Evolutionary conservation across 1,140 invertebrate species (phyloP), one percentile per base, ranked within the genome.

Genomic region (Bombus fervidus): DNA sequence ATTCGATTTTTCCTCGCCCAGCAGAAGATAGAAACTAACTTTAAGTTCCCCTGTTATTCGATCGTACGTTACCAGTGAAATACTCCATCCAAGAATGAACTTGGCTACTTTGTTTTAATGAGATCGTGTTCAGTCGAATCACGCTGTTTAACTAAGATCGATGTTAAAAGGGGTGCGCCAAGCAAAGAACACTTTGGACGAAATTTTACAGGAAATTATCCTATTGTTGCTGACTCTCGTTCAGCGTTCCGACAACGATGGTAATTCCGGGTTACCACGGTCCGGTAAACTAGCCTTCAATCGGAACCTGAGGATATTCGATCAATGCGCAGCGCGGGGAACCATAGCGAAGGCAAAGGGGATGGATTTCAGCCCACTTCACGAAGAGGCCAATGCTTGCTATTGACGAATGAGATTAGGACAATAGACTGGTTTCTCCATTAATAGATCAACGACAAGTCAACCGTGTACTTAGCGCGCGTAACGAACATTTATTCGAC

Each of bases 351-450:
- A 43, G 25, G 76, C 41, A 79, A 79, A 47, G 41, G 62, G 77
- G 18, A 76, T 59, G 41, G 62, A 79, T 68, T 79, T 43, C 62
- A 25, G 25, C 3, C 47, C n/a, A 31, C 13, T 59, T 76, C 53
- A n/a, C 28, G 12, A 79, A 79, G 39, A 47, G 77, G 41, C 77
- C 41, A 47, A 66, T 41, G 62, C n/a, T 28, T 25, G 39, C 18
- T 34, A 79, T 79, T 47, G 77, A 79, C 47, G 77, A 68, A 66
- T 28, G 77, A 68, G 77, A 79, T 79, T 68, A 79, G 77, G 31
- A 79, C 59, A 79, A 79, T 79, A 68, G 62, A 13, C 59, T 43
- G 62, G 41, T 43, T 79, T 79, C n/a, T 22, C 62, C n/a, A 10
- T 78, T 78, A 43, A 78, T 43, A 22, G 53, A 77, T 77, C 75